A percentile compares a stretch with the other conserved stretches of the same genome.
These are phyloP conservation scores for Parotia lawesii DNA, from an alignment of 2,113 vertebrate species.

Conservation along the genomic window DNA sequence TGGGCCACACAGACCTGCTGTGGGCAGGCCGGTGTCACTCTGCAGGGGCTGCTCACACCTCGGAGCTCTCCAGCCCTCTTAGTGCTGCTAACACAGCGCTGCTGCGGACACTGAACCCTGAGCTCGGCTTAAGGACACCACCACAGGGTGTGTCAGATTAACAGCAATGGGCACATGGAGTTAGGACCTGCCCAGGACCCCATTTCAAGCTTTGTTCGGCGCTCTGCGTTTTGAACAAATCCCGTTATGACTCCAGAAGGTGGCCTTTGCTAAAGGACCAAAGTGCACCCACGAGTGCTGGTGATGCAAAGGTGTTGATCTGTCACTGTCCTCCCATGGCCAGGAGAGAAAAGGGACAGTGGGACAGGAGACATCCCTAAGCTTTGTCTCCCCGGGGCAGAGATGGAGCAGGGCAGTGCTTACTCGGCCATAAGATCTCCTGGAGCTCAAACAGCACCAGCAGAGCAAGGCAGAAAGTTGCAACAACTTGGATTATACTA, in stretches of 20 bases:
- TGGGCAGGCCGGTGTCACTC: neutral
- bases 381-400: neutral
- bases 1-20: neutral
- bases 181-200: neutral
- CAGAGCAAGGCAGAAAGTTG: neutral
- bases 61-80: neutral
- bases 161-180: rapidly evolving
- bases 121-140: neutral
- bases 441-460: neutral
- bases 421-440: neutral
- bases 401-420: neutral
- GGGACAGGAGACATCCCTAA: neutral
- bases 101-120: neutral
- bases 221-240: neutral
- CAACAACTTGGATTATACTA: neutral
- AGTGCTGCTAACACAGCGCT: neutral
- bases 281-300: neutral
- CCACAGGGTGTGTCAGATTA: neutral
- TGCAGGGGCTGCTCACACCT: neutral
- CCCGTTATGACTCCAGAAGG: neutral
- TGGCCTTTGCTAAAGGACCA: neutral
- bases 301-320: neutral
- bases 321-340: neutral
- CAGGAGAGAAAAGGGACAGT: neutral
- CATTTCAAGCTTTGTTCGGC: neutral